Evolutionary conservation across 2,888 invertebrate species (phyloP).

Genomic region (Autographa pulchrina): DNA sequence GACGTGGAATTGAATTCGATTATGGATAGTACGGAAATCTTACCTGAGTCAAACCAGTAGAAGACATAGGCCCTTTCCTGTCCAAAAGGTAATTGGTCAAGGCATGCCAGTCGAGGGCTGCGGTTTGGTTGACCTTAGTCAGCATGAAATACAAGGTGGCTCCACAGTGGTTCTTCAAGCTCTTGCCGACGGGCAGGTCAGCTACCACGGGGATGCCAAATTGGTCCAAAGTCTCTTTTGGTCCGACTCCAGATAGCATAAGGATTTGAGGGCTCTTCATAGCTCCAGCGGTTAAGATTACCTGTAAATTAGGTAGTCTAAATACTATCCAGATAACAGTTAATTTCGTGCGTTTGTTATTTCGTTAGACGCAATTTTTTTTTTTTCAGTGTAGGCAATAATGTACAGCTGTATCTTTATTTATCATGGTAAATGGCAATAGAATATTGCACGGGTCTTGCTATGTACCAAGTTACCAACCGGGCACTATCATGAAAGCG

Average conservation of each 20-base stretch:
- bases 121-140: constrained; percentile 79
- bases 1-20: too few relatives aligned
- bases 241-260: constrained; percentile 91
- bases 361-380: too few relatives aligned
- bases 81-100: constrained; percentile 88
- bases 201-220: constrained; percentile 88
- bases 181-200: constrained; percentile 91
- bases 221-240: constrained; percentile 84
- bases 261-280: constrained; percentile 91
- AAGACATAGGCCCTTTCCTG: constrained; percentile 89
- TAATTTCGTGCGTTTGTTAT: too few relatives aligned
- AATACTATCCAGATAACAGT: too few relatives aligned
- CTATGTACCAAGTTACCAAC: too few relatives aligned
- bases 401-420: too few relatives aligned
- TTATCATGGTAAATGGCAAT: too few relatives aligned
- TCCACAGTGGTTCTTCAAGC: constrained; percentile 91
- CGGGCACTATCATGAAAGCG: too few relatives aligned
- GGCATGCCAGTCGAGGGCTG: constrained; percentile 89
- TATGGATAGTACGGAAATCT: too few relatives aligned
- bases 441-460: too few relatives aligned
- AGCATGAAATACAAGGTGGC: constrained; percentile 87
- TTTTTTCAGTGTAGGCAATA: too few relatives aligned
- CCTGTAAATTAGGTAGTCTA: constrained; percentile 65
- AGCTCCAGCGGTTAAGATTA: constrained; percentile 90
- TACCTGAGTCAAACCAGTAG: constrained; percentile 91